Base-by-base conservation (phyloP, 1,140 invertebrate species). In the Hyphantria cunea region DNA sequence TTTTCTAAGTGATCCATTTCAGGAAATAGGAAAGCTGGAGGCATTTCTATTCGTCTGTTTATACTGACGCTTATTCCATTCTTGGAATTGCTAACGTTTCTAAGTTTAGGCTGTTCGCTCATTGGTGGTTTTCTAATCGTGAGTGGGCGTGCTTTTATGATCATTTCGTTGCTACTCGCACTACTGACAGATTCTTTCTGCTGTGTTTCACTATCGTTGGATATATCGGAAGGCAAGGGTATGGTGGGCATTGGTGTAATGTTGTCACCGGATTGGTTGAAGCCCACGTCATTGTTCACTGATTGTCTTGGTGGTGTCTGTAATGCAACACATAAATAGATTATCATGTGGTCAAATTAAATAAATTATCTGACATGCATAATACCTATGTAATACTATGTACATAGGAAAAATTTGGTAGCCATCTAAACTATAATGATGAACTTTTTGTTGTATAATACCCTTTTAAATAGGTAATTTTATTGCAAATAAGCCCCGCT, bases 21-120 rank as follows among this genome's bases (percentile, higher is more conserved):
- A 14, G 95, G 94, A 83, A 96, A 96, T 39, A 96, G 90, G 80
- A 96, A 96, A 13, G 95, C 93, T 12, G 95, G 95, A 33, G 95
- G 95, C 94, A 97, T 95, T 86, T 96, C 96, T 72, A 95, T 96
- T 44, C 94, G 90, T 52, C 95, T 91, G 74, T 94, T 95, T 74
- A 94, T 95, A 59, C 93, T 93, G 41, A 95, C 92, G 74, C 94
- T 93, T 15, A 95, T 91, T 15, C 88, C 89, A 68, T 92, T 93
- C 68, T 91, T 90, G 37, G 84, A 74, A 86, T 77, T 91, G 84
- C 60, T 84, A 56, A 92, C 81, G 65, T 93, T 94, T 76, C 94
- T 93, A 15, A 96, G 84, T 64, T 95, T 95, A 0, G 95, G 95
- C 66, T 95, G 95, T 79, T 96, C 95, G 53, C 94, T 94, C 6